These are phyloP conservation scores for Cynopterus sphinx DNA, from an alignment of 2,797 vertebrate species.

Conservation along the genomic window DNA sequence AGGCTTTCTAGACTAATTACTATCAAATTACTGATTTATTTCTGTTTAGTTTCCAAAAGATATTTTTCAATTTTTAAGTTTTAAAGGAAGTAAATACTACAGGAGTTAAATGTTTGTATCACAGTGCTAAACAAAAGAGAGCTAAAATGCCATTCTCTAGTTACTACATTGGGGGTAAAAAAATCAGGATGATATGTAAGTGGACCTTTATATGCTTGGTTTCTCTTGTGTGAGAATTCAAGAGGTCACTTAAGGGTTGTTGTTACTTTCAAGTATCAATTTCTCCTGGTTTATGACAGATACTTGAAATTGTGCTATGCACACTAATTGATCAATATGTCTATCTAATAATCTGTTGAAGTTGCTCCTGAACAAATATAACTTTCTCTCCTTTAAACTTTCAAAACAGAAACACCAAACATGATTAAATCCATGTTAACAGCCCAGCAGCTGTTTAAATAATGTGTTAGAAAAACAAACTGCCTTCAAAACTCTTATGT, in stretches of 20 bases:
- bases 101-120: neutral
- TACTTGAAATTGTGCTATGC: conserved; percentile 25
- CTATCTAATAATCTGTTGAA: conserved; percentile 46
- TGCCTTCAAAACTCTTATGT: conserved; percentile 45
- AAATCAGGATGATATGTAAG: neutral
- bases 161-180: neutral
- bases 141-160: neutral
- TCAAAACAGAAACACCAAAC: conserved; percentile 58
- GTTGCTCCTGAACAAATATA: conserved; percentile 28
- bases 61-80: neutral
- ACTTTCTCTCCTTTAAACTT: conserved; percentile 48
- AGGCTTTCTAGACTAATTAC: neutral
- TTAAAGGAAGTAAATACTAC: conserved; percentile 23
- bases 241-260: conserved; percentile 25
- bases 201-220: neutral
- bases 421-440: conserved; percentile 57
- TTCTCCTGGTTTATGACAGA: neutral
- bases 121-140: neutral
- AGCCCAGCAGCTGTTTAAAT: conserved; percentile 57
- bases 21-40: neutral
- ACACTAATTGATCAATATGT: conserved; percentile 54
- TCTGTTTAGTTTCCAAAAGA: neutral
- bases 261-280: conserved; percentile 27
- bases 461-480: conserved; percentile 56
- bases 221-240: conserved; percentile 45